These are phyloP conservation scores for Mesitornis unicolor DNA, from an alignment of 2,113 vertebrate genomes.

Conservation along the genomic window DNA sequence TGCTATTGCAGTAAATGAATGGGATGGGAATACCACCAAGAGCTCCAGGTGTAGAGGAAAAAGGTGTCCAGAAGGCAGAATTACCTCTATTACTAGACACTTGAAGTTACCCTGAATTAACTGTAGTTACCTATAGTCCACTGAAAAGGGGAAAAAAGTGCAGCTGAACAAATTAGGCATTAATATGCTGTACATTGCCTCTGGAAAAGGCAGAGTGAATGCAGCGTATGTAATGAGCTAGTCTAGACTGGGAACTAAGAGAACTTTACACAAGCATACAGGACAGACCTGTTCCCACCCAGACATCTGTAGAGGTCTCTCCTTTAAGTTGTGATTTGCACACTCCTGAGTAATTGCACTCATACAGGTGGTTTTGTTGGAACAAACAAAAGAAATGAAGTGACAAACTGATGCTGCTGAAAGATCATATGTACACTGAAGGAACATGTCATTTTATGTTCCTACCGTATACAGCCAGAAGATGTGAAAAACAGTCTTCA, in stretches of 20 bases:
- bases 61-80: background rate
- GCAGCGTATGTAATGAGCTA: background rate
- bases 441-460: background rate
- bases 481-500: background rate
- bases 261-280: background rate
- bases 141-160: background rate
- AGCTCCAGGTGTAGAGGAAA: background rate
- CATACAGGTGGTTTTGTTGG: fast-evolving
- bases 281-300: background rate
- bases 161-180: background rate
- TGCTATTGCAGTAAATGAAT: background rate
- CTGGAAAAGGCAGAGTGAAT: background rate
- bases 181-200: background rate
- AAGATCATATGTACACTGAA: background rate
- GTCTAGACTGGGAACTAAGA: background rate
- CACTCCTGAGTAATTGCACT: background rate
- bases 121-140: background rate
- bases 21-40: background rate
- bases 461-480: background rate
- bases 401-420: background rate
- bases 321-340: background rate
- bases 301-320: background rate
- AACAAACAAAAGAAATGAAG: background rate
- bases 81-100: background rate
- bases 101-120: background rate